phyloP scores from a whole-genome alignment of 2,888 invertebrate species.

The Hesperia comma region DNA sequence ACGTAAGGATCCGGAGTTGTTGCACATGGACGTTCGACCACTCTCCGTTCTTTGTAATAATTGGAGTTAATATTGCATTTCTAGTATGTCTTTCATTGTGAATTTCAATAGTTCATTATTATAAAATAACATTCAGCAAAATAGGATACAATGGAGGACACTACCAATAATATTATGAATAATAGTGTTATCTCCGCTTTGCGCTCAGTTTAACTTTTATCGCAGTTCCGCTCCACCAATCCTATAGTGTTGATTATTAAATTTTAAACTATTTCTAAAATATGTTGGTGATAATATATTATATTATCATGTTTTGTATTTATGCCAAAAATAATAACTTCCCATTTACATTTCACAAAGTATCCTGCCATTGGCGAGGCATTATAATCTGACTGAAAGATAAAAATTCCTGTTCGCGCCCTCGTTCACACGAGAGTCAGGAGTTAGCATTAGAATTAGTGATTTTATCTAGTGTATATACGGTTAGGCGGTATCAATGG shows the following conservation, averaged over 20 bases:
- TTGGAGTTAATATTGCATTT: neutral
- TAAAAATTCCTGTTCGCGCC: too few relatives aligned
- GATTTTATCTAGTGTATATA: conserved; percentile 81
- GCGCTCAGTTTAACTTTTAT: neutral
- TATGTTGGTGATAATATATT: neutral
- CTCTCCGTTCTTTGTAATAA: neutral
- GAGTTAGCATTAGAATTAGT: conserved; percentile 61
- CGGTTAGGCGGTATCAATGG: conserved; percentile 71
- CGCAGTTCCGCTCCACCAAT: neutral
- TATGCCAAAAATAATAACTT: neutral
- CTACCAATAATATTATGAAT: neutral
- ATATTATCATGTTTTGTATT: too few relatives aligned
- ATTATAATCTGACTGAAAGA: neutral
- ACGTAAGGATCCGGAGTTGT: too few relatives aligned
- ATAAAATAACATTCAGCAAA: neutral
- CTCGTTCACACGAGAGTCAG: conserved; percentile 2
- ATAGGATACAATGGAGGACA: neutral
- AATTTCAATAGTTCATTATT: neutral
- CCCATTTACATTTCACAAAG: neutral
- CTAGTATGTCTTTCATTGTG: neutral
- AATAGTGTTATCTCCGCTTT: neutral
- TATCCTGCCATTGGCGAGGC: neutral
- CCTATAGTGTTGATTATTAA: neutral
- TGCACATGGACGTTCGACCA: too few relatives aligned
- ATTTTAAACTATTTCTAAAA: neutral